Percentiles rank a stretch among this genome's conserved stretches.
Conservation (phyloP, 2,797 vertebrate genomes). For the Lagorchestes hirsutus region DNA sequence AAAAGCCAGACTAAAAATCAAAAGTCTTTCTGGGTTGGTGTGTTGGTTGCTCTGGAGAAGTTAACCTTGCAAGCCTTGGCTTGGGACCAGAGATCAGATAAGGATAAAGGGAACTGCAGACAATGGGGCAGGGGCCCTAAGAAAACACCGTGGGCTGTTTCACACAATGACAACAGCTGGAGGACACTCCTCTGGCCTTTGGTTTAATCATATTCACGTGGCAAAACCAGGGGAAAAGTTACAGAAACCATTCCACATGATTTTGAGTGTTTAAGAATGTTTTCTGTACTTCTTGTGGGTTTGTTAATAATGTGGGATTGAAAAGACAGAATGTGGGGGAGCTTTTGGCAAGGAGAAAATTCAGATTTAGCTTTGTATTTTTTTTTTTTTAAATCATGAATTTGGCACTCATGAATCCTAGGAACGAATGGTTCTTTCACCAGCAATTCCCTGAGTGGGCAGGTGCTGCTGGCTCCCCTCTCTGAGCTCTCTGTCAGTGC, state of each 20-base stretch:
- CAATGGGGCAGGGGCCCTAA: neutral
- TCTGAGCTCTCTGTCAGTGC: slow-evolving; percentile 1
- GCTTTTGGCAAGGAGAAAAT: neutral
- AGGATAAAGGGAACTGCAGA: slow-evolving; percentile 4
- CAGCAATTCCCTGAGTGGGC: slow-evolving; percentile 14
- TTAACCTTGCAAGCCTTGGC: neutral
- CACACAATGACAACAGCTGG: slow-evolving; percentile 9
- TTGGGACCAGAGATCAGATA: neutral
- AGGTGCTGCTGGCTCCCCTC: slow-evolving; percentile 10
- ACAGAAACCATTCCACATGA: neutral
- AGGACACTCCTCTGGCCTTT: neutral
- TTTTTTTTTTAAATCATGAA: neutral
- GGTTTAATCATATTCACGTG: slow-evolving; percentile 9
- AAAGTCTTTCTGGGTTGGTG: neutral
- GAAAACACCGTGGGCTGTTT: neutral
- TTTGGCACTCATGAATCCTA: neutral
- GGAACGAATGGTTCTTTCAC: neutral
- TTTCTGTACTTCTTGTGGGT: slow-evolving; percentile 12
- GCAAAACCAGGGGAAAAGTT: neutral
- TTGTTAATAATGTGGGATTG: neutral
- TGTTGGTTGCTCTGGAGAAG: neutral
- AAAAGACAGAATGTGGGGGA: slow-evolving; percentile 9
- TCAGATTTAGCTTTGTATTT: slow-evolving; percentile 4
- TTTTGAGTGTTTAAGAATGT: slow-evolving; percentile 18
- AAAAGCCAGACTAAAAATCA: neutral